Base-by-base conservation (phyloP, 2,113 vertebrate genomes). In the Clupea harengus region DNA sequence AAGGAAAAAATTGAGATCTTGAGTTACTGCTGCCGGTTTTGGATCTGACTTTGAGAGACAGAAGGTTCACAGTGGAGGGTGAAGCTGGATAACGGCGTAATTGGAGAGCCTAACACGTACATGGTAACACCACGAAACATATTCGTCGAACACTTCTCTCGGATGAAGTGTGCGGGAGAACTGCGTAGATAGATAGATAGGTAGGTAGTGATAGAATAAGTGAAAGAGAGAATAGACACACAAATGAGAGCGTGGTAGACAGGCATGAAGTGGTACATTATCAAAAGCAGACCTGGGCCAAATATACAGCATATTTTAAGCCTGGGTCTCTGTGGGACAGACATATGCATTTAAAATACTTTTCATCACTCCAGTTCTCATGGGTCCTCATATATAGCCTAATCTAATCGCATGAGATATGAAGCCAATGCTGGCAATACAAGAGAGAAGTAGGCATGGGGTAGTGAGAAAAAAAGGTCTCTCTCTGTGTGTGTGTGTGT, bases 401-500 rank as follows among this genome's bases (percentile, higher is more conserved):
- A 78, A 78, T 78, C 72, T 78, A 78, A 78, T 39, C 72, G 13
- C 28, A 10, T 39, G 72, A 78, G 25, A 78, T 78, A 17, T 5
- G 32, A 78, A 39, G 72, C 72, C 28, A 78, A 78, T 17, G 72
- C 11, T 32, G 72, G 10, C 72, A 78, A 17, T 32, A 78, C 72
- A 78, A 39, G 72, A 39, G 25, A 78, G 72, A 78, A 78, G 72
- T 39, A 78, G 72, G 72, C 72, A 39, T 13, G 28, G 25, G 64
- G 64, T 28, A 72, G 64, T 83, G 2, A 78, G 39, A 44, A 15
- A 83, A 7, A 39, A 6, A 9, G 44, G 8, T 60, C 15, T 28
- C 1, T 47, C 52, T 85, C 50, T 72, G 64, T 72, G 64, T 72
- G n/a, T 60, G 86, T 83, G 72, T 52, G 46, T 84, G 80, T 85